Evolutionary conservation across 2,797 vertebrate genomes (phyloP).

Genomic region (Myotis vivesi): DNA sequence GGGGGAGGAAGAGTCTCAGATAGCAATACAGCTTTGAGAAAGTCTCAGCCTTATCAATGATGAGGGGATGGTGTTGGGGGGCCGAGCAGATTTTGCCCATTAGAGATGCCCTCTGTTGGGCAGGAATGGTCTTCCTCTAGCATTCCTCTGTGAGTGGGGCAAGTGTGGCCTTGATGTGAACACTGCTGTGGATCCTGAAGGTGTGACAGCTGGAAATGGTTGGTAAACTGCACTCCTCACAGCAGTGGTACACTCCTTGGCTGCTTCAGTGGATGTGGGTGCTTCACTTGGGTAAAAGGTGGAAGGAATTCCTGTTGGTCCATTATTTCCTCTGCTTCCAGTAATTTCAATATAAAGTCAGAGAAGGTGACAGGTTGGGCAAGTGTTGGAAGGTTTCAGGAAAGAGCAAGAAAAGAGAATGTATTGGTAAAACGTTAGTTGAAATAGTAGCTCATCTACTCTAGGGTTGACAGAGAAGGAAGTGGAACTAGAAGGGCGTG

Average conservation of each 20-base stretch:
- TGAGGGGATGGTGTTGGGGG: rapidly evolving
- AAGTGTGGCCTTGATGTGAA: neutral
- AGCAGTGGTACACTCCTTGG: neutral
- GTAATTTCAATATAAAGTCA: neutral
- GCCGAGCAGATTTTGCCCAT: neutral
- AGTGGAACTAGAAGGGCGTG: neutral
- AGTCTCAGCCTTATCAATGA: neutral
- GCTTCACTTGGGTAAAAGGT: neutral
- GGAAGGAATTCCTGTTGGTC: neutral
- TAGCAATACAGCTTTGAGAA: neutral
- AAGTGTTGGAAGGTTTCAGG: neutral
- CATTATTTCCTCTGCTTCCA: neutral
- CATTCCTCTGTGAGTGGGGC: neutral
- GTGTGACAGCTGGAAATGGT: neutral
- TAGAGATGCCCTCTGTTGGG: neutral
- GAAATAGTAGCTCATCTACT: neutral
- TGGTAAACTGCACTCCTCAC: neutral
- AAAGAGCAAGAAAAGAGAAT: neutral
- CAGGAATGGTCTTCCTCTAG: neutral
- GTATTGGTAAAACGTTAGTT: neutral
- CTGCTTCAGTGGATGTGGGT: neutral
- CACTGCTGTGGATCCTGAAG: neutral
- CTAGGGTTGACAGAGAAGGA: neutral
- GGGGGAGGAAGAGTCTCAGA: neutral
- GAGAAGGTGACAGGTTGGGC: neutral